Percentiles rank a stretch among this genome's conserved stretches.
phyloP scores from a whole-genome alignment of 1,140 invertebrate species.

The Zaprionus tsacasi region DNA sequence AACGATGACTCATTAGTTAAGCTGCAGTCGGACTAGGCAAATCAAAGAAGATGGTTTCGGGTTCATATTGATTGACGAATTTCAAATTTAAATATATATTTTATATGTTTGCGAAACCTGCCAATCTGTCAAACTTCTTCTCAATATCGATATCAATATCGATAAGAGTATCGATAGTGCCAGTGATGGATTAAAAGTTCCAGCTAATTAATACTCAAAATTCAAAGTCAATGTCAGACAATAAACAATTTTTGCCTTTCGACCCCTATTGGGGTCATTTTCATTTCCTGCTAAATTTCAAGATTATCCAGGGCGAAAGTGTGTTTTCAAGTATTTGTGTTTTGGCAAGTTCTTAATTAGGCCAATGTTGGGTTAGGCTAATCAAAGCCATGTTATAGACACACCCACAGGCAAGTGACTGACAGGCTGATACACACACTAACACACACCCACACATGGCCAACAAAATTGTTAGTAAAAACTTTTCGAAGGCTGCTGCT shows the following conservation, averaged over 20 bases:
- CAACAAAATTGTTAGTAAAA: conserved; percentile 37
- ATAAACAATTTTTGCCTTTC: neutral
- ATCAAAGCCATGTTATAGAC: conserved; percentile 32
- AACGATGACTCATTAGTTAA: neutral
- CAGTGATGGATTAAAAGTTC: too few relatives aligned
- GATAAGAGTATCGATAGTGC: too few relatives aligned
- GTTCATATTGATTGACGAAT: too few relatives aligned
- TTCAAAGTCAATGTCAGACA: neutral
- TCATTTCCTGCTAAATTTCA: neutral
- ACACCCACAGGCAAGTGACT: conserved; percentile 20
- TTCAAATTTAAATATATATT: too few relatives aligned
- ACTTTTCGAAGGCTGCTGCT: conserved; percentile 28
- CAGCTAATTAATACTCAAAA: too few relatives aligned
- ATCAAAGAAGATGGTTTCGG: neutral
- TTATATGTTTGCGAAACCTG: too few relatives aligned
- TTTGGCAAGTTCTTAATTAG: conserved; percentile 20
- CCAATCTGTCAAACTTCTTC: too few relatives aligned
- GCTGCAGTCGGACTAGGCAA: neutral
- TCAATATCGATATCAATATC: too few relatives aligned
- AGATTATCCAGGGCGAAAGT: neutral
- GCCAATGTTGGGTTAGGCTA: conserved; percentile 19
- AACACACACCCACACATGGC: neutral
- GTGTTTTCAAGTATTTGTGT: conserved; percentile 1
- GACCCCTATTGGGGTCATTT: too few relatives aligned
- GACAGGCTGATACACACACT: neutral